Conservation (phyloP, 1,140 invertebrate species). For the Hestina assimilis region DNA sequence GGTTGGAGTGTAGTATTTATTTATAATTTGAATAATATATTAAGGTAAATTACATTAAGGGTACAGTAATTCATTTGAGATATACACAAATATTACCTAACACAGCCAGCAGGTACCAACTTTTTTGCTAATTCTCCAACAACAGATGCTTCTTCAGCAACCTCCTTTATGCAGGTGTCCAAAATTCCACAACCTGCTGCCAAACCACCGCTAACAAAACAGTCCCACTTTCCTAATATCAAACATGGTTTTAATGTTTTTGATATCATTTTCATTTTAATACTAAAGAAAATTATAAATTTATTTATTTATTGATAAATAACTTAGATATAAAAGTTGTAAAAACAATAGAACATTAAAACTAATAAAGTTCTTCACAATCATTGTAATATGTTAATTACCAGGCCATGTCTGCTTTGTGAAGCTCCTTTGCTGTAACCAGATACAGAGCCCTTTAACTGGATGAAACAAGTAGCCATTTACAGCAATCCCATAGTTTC, state of each 20-base stretch:
- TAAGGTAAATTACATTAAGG: no score
- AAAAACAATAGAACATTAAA: slow-evolving; percentile 1
- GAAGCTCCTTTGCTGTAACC: slow-evolving; percentile 93
- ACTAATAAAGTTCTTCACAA: no score
- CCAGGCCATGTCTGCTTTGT: slow-evolving; percentile 97
- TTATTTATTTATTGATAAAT: not conserved
- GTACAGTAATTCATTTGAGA: no score
- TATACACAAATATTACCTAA: slow-evolving; percentile 81
- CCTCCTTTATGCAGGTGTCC: slow-evolving; percentile 95
- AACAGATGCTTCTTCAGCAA: slow-evolving; percentile 95
- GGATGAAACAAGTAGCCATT: slow-evolving; percentile 94
- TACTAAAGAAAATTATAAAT: no score
- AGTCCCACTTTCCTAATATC: slow-evolving; percentile 88
- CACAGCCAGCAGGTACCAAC: slow-evolving; percentile 88
- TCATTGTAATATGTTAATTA: slow-evolving; percentile 38
- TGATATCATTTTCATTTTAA: no score
- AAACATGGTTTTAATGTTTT: no score
- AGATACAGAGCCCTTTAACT: slow-evolving; percentile 91
- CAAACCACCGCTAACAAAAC: slow-evolving; percentile 95
- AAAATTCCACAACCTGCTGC: slow-evolving; percentile 91
- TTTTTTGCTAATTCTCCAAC: slow-evolving; percentile 85
- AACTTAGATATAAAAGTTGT: not conserved
- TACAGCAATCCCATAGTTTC: slow-evolving; percentile 96
- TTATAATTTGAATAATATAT: no score
- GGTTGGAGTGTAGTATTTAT: no score